Evolutionary conservation across 2,888 invertebrate genomes (phyloP).

Genomic region (Prosapia bicincta): DNA sequence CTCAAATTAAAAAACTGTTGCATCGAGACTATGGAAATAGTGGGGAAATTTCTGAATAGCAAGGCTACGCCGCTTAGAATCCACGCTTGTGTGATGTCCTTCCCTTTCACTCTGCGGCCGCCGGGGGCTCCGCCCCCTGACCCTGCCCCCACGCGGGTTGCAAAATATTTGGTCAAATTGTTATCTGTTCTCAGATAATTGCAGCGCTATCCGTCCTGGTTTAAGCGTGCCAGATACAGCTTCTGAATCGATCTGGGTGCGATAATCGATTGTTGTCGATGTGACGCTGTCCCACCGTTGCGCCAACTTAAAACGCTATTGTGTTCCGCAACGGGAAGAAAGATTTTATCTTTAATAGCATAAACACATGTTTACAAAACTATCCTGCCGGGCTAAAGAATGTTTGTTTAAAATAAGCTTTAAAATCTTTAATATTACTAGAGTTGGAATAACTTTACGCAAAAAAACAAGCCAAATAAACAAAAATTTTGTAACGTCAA

Average conservation of each 20-base stretch:
- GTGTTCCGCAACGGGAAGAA: too few relatives aligned
- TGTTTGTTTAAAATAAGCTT: too few relatives aligned
- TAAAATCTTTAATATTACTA: too few relatives aligned
- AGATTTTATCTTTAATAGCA: too few relatives aligned
- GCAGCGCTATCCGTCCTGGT: not conserved
- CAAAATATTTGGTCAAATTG: not conserved
- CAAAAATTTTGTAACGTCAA: too few relatives aligned
- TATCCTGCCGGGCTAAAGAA: too few relatives aligned
- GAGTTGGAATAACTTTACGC: too few relatives aligned
- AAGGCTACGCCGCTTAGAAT: conserved; percentile 1
- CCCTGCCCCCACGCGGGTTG: not conserved
- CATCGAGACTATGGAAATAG: conserved; percentile 11
- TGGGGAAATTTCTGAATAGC: conserved; percentile 27
- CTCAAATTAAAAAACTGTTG: conserved; percentile 2
- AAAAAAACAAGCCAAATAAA: too few relatives aligned
- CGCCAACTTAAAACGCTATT: too few relatives aligned
- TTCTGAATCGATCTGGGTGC: not conserved
- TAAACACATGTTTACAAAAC: too few relatives aligned
- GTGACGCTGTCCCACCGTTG: too few relatives aligned
- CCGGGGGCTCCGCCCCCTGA: conserved; percentile 3
- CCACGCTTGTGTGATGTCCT: conserved; percentile 16
- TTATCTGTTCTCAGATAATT: not conserved
- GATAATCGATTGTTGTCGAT: too few relatives aligned
- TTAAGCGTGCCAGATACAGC: not conserved
- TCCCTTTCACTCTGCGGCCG: conserved; percentile 6